Conservation (phyloP, 1,140 invertebrate species). For the Sarcophaga bullata region DNA sequence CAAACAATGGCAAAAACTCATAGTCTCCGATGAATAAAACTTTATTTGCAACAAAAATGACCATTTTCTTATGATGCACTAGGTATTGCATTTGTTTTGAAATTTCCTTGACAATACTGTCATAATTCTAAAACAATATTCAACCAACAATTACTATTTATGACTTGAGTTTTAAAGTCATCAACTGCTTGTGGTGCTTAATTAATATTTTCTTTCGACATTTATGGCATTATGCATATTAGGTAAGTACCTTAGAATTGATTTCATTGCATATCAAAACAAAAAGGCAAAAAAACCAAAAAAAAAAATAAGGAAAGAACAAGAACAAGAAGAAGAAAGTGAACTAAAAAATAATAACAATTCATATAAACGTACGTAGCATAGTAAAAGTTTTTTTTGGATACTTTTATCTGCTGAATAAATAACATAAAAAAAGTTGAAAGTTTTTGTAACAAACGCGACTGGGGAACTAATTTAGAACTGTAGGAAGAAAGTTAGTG, state of each 20-base stretch:
- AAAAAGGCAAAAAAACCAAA: background rate
- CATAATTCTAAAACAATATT: too few species aligned
- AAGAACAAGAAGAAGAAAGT: background rate
- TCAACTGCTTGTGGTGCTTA: too few species aligned
- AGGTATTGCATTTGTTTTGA: too few species aligned
- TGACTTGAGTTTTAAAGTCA: too few species aligned
- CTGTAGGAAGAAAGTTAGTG: background rate
- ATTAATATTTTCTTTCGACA: background rate
- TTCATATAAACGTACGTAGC: background rate
- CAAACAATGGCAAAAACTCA: too few species aligned
- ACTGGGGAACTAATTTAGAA: constrained; percentile 21
- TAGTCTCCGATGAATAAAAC: too few species aligned
- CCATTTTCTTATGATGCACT: too few species aligned
- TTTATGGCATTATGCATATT: background rate
- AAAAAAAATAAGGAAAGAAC: background rate
- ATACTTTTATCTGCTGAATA: constrained; percentile 7
- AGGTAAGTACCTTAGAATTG: constrained; percentile 8
- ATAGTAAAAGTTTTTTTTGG: background rate
- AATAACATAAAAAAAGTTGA: background rate
- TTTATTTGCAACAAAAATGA: too few species aligned
- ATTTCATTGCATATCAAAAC: background rate
- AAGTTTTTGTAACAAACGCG: constrained; percentile 8
- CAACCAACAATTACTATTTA: too few species aligned
- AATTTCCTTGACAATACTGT: too few species aligned
- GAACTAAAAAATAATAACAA: background rate